Evolutionary conservation across 2,797 vertebrate genomes (phyloP).

Genomic region (Myiotriccus ornatus): DNA sequence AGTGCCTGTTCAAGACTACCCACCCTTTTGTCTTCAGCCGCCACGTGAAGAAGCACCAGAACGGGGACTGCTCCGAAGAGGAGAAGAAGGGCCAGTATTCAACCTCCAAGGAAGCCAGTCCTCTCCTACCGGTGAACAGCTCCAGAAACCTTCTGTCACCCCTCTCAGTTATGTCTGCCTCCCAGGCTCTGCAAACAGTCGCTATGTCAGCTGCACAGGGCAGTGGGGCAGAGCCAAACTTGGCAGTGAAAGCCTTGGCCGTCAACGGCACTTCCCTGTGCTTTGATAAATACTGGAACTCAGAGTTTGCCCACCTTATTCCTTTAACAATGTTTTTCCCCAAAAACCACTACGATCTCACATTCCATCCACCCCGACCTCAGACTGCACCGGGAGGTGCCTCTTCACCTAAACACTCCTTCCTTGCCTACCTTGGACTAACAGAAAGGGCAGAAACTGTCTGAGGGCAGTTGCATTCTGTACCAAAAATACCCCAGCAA

Average conservation of each 20-base stretch:
- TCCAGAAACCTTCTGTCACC: slow-evolving; percentile 87
- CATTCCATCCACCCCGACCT: slow-evolving; percentile 90
- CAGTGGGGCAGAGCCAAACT: slow-evolving; percentile 71
- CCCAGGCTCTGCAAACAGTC: slow-evolving; percentile 95
- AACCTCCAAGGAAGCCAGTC: slow-evolving; percentile 66
- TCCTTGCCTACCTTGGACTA: slow-evolving; percentile 97
- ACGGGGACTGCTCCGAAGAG: slow-evolving; percentile 71
- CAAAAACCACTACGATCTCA: slow-evolving; percentile 84
- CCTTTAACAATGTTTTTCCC: slow-evolving; percentile 96
- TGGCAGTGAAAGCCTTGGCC: slow-evolving; percentile 81
- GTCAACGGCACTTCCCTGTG: slow-evolving; percentile 81
- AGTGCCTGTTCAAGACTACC: slow-evolving; percentile 98
- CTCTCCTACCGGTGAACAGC: slow-evolving; percentile 77
- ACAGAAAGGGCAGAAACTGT: slow-evolving; percentile 94
- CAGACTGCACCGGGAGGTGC: slow-evolving; percentile 84
- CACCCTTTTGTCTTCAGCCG: slow-evolving; percentile 98
- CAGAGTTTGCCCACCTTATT: slow-evolving; percentile 93
- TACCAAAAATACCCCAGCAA: slow-evolving; percentile 75
- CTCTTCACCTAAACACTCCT: slow-evolving; percentile 96
- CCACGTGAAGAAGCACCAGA: slow-evolving; percentile 97
- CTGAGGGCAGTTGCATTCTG: slow-evolving; percentile 79
- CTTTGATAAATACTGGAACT: slow-evolving; percentile 92
- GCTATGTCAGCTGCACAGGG: slow-evolving; percentile 86
- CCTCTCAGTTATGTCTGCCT: slow-evolving; percentile 91
- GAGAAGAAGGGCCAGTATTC: slow-evolving; percentile 77